Evolutionary conservation across 2,113 vertebrate genomes (phyloP).

Genomic region (Paraplagusia blochii): DNA sequence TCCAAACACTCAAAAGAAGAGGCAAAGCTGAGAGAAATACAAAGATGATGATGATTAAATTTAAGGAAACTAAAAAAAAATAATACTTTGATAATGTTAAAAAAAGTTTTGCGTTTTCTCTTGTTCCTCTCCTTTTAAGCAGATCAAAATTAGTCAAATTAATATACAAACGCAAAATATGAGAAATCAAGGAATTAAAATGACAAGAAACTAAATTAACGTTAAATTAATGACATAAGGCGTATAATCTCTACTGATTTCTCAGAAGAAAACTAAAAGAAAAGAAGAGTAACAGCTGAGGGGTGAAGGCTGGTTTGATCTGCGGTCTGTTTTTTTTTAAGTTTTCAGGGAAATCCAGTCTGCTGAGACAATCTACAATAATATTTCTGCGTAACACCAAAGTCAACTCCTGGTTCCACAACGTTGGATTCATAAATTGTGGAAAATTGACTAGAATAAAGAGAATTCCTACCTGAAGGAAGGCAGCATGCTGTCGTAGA

Average conservation of each 20-base stretch:
- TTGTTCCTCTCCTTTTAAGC: slow-evolving; percentile 69
- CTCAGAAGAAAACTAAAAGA: too few species aligned
- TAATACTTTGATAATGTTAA: slow-evolving; percentile 8
- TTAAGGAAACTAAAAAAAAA: neutral
- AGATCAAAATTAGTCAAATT: slow-evolving; percentile 71
- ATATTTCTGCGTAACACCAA: neutral
- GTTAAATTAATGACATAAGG: too few species aligned
- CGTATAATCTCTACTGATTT: too few species aligned
- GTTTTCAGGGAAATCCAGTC: neutral
- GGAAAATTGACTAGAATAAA: neutral
- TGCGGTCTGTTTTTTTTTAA: neutral
- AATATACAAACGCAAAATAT: slow-evolving; percentile 57
- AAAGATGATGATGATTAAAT: neutral
- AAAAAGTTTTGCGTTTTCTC: slow-evolving; percentile 18
- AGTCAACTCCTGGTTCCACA: slow-evolving; percentile 7
- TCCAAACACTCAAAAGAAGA: slow-evolving; percentile 67
- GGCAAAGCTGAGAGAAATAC: slow-evolving; percentile 37
- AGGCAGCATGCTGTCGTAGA: slow-evolving; percentile 96
- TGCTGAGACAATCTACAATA: neutral
- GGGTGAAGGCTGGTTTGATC: neutral
- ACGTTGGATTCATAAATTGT: slow-evolving; percentile 9
- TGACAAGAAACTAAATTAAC: slow-evolving; percentile 1
- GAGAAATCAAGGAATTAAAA: slow-evolving; percentile 46
- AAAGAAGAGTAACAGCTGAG: slow-evolving; percentile 11
- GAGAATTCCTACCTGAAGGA: slow-evolving; percentile 87